Evolutionary conservation across 1,140 invertebrate species (phyloP), one percentile per base, ranked within the genome.

Genomic region (Ostrea edulis): DNA sequence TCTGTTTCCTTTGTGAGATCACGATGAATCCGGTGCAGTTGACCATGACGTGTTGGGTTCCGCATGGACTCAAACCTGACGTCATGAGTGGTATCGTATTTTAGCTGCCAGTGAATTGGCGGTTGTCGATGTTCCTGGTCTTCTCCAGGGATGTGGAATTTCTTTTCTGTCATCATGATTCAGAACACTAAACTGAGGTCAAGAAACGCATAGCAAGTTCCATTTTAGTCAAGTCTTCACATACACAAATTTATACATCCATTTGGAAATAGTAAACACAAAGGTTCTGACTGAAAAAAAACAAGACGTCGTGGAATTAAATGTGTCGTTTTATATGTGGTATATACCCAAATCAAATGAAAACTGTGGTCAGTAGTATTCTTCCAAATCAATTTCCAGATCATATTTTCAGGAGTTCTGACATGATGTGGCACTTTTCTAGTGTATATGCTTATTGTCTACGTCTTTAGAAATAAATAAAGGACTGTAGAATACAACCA

Each of bases 11-110:
- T 85, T 0, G 54, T 55, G 0, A 85, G 54, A 25, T 85, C 83
- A 20, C 52, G 51, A 20, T 85, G 83, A 85, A 55, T 55, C 20
- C 83, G 53, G 53, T 85, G 55, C n/a, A 85, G 83, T 25, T 85
- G 83, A 55, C 29, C 55, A 12, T 85, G 83, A 9, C 83, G 52
- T 3, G n/a, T 54, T 11, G 83, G 53, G 54, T 58, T 85, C 11
- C 55, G 44, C 83, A 85, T 85, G 53, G 83, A 85, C 53, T 85
- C 83, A 54, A 85, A 85, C 20, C 83, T 85, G 29, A 62, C 83
- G 22, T 55, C 83, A 85, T 85, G 83, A 22, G 83, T 85, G n/a
- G 55, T 62, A 25, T 85, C 83, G 25, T 85, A 85, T 44, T 85
- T 62, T 29, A 85, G 54, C 54, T 85, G 53, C 83, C 83, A 85